Base-by-base conservation (phyloP, 2,797 vertebrate species). In the Macrochelys suwanniensis region DNA sequence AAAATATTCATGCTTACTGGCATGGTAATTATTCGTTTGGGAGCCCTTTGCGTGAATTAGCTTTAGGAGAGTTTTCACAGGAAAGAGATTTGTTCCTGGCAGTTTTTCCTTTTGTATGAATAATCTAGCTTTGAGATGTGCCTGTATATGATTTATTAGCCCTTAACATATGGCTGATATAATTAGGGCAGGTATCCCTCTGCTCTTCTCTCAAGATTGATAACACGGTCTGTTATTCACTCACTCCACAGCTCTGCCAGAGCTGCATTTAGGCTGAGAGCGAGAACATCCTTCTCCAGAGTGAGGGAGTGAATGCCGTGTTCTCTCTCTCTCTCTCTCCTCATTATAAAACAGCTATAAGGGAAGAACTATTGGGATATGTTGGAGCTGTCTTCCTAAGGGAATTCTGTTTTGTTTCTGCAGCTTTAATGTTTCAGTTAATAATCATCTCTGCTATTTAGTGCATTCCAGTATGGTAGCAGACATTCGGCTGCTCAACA, bases 401-500 rank as follows among this genome's bases (percentile, higher is more conserved):
- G 97, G 97, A 97, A 97, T 97, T 96, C 77, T 95, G 96, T 97
- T 95, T 96, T 96, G 85, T 97, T 95, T 96, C 95, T 96, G 96
- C 95, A 92, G 96, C 97, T 98, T 97, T 96, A 82, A 93, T 95
- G 97, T 96, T 97, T 97, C 95, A 97, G 97, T 98, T 98, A 98
- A 97, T 97, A 97, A 97, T 96, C 93, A 96, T 97, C 96, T 51
- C 57, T 96, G 95, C 95, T 97, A 71, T 97, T 83, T 94, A 97
- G 95, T 88, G 80, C 91, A 11, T 94, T 98, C 87, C 91, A 96
- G 93, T 97, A 85, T 15, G 2, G 97, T 96, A 95, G 95, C 96
- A 96, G 95, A 93, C 93, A 2, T 97, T 97, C 47, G 28, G 89
- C 98, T 95, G 96, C 94, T 96, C 93, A 91, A 93, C 97, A 97